Base-by-base conservation (phyloP, 1,140 invertebrate genomes). In the Pteromalus puparum region DNA sequence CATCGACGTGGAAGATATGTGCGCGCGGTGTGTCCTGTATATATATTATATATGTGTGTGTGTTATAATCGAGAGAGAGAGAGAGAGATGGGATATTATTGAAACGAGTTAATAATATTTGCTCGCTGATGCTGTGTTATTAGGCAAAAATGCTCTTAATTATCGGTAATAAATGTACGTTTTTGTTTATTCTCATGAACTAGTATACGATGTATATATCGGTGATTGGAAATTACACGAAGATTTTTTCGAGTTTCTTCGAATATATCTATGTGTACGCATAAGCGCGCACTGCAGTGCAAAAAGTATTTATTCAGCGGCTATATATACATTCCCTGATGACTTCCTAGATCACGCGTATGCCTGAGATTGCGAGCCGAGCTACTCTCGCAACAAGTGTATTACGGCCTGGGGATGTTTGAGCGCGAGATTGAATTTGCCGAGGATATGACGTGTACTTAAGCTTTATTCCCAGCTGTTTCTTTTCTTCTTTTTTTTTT, bases 401-500 rank as follows among this genome's bases (percentile, higher is more conserved):
- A 70, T 70, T 70, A 30, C 26, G 24, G 26, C 46, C 42, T 28
- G 75, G 46, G 10, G 72, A 74, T 74, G 34, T 74, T 74, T 74
- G 72, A 74, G 72, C 72, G 34, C 7, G 72, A 74, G 72, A 74
- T 74, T 74, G 72, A 74, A 74, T 74, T 74, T 21, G 72, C 34
- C 30, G 72, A 74, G 72, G 72, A 74, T 42, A 74, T 74, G 72
- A 74, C 72, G 72, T 74, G 72, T 74, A 74, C 72, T 74, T 74
- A 74, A 77, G 10, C 28, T 61, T 61, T 12, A 26, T 38, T 61
- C 9, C 46, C 70, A 38, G 48, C 70, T 76, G 65, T 82, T 21
- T 53, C n/a, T 38, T 38, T 38, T 81, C 68, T 12, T 28, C 28
- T 67, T 65, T 65, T 81, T 34, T 80, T 10, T 68, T 9, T n/a